Evolutionary conservation across 2,888 invertebrate species (phyloP), one percentile per base, ranked within the genome.

Genomic region (Epistrophella euchroma): DNA sequence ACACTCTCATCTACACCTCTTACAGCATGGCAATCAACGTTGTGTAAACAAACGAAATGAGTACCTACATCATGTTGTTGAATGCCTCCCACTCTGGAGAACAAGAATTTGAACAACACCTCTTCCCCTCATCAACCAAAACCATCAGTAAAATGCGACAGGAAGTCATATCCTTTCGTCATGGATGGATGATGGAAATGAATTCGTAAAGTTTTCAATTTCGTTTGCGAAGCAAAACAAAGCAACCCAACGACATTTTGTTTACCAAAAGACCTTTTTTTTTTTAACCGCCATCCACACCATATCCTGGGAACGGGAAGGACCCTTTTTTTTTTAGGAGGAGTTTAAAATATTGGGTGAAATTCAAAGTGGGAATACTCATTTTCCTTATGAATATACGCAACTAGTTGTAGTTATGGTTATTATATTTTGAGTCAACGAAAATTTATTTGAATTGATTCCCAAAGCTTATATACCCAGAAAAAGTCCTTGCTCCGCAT

Each of bases 391-490:
- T 2, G 60, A 50, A 55, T 60, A 45, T 55, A 68, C 52, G 77
- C 77, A 77, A 71, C 77, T 77, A 62, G 77, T 77, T 77, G 71
- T 70, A 50, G 77, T 60, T 32, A 60, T 70, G 68, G 68, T 56
- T 81, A 72, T 79, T 66, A 75, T 75, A 79, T 75, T 84, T 84
- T 79, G 74, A 71, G 64, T 66, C 35, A 50, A 71, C n/a, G 71
- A 45, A 52, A 52, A 71, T 76, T 84, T 71, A 84, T 84, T 79
- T 72, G 66, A 79, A 84, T 79, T 84, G 84, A 79, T 84, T 84
- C 58, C 15, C 25, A 56, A 56, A 56, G 56, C 15, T 7, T 17
- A 40, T 22, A 66, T 1, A 25, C 25, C 15, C 22, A n/a, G 28
- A 40, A 15, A 17, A 60, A 19, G 43, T 74, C 62, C 68, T 70